Conservation (phyloP, 1,140 invertebrate genomes). For the Leptopilina clavipes region DNA sequence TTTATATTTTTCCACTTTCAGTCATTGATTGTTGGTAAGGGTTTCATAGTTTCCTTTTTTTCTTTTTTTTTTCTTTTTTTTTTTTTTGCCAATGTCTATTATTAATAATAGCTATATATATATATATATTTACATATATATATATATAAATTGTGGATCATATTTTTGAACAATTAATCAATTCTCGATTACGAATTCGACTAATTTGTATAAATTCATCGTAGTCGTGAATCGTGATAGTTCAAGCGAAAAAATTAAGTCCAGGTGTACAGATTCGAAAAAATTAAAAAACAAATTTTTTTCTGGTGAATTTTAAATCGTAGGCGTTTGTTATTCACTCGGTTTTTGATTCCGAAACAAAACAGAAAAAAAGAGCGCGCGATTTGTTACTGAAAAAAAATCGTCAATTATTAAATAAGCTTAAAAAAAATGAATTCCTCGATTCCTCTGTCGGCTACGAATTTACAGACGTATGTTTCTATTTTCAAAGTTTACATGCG, state of each 20-base stretch:
- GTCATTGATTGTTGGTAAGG: slow-evolving; percentile 70
- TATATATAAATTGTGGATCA: neutral
- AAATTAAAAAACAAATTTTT: neutral
- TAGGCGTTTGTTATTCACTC: slow-evolving; percentile 39
- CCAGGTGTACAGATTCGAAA: neutral
- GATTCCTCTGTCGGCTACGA: slow-evolving; percentile 49
- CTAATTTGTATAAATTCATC: slow-evolving; percentile 43
- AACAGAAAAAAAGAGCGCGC: neutral
- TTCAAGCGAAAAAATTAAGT: no score
- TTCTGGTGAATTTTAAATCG: slow-evolving; percentile 41
- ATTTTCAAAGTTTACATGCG: slow-evolving; percentile 14
- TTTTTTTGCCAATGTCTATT: slow-evolving; percentile 62
- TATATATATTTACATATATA: no score
- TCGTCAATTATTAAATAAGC: slow-evolving; percentile 70
- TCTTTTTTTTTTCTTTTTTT: slow-evolving; percentile 36
- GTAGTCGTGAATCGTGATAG: slow-evolving; percentile 48
- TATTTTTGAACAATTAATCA: neutral
- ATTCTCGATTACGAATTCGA: slow-evolving; percentile 52
- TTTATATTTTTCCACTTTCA: slow-evolving; percentile 74
- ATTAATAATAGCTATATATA: slow-evolving; percentile 58
- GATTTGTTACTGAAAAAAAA: slow-evolving; percentile 57
- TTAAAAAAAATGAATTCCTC: slow-evolving; percentile 44
- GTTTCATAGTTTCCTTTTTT: slow-evolving; percentile 58
- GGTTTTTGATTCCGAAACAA: neutral
- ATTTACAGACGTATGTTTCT: slow-evolving; percentile 36